Evolutionary conservation across 2,888 invertebrate species (phyloP), one percentile per base, ranked within the genome.

Genomic region (Drosophila mercatorum): DNA sequence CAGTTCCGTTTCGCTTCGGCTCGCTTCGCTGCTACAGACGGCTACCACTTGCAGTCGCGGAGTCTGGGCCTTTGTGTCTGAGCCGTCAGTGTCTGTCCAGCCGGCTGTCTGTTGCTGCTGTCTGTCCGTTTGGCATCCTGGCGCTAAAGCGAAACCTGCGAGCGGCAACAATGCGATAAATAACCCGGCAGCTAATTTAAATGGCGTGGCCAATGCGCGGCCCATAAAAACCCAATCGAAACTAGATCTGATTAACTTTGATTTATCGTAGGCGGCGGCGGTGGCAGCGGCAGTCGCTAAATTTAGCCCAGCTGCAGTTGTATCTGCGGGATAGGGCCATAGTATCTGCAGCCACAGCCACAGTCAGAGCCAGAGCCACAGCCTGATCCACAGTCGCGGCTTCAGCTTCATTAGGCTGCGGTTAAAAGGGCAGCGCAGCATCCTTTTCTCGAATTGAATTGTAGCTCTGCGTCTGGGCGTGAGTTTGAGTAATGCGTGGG

Each of bases 171-270:
- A 88, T 90, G 88, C 83, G 90, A 91, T 91, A 91, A 91, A 91
- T 91, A 85, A 91, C 87, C 90, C 91, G 88, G 86, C 89, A 91
- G 91, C 91, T 91, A 91, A 91, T 91, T 91, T 91, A 91, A 91
- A 91, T 91, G 91, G 91, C 87, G 76, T 75, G 75, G 80, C 76
- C 80, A 60, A 75, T 69, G 76, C 78, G 70, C 56, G 62, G 41
- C 59, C 75, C 76, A 75, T 79, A 86, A 83, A 80, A 86, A 76
- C 72, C 89, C 81, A 84, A 88, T 87, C 87, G 84, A 87, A 87
- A 86, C 87, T 89, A 89, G 90, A 87, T 90, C 90, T 87, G 87
- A 87, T 87, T 87, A 90, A 84, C 80, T 84, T 89, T 87, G 87
- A 87, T 90, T 90, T 87, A 87, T 90, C 87, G 87, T 87, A 90